A percentile compares a stretch with the other conserved stretches of the same genome.
These are phyloP conservation scores for Micrasema longulum DNA, from an alignment of 1,140 invertebrate genomes.

Conservation along the genomic window DNA sequence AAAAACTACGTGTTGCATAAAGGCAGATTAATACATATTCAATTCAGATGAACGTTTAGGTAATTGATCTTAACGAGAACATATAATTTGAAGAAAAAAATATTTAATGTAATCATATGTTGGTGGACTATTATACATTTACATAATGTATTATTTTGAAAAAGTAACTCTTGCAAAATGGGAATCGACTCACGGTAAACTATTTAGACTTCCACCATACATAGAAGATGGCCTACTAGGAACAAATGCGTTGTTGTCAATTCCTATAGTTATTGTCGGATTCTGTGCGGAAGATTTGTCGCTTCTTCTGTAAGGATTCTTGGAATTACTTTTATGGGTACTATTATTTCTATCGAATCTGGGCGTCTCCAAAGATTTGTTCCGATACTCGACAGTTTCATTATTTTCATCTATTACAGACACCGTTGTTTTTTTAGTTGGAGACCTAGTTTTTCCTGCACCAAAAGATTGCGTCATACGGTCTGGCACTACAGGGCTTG, in stretches of 20 bases:
- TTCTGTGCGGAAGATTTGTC: slow-evolving; percentile 1
- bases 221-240: slow-evolving; percentile 31
- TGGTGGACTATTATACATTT: too few species aligned
- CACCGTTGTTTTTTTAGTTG: background rate
- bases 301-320: slow-evolving; percentile 31
- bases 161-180: too few species aligned
- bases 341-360: slow-evolving; percentile 15
- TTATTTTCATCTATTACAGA: slow-evolving; percentile 40
- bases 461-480: slow-evolving; percentile 24
- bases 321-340: background rate
- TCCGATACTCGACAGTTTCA: background rate
- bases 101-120: too few species aligned
- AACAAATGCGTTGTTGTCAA: slow-evolving; percentile 34
- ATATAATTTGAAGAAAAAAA: too few species aligned
- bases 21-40: too few species aligned
- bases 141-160: too few species aligned
- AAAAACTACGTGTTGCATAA: too few species aligned
- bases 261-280: background rate
- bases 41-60: too few species aligned
- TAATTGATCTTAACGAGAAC: too few species aligned
- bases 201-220: slow-evolving; percentile 28
- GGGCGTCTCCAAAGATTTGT: background rate
- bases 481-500: too few species aligned
- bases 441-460: slow-evolving; percentile 10
- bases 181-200: slow-evolving; percentile 40